A percentile compares a stretch with the other conserved stretches of the same genome.
Conservation (phyloP, 2,888 invertebrate genomes). For the Eurois occulta region DNA sequence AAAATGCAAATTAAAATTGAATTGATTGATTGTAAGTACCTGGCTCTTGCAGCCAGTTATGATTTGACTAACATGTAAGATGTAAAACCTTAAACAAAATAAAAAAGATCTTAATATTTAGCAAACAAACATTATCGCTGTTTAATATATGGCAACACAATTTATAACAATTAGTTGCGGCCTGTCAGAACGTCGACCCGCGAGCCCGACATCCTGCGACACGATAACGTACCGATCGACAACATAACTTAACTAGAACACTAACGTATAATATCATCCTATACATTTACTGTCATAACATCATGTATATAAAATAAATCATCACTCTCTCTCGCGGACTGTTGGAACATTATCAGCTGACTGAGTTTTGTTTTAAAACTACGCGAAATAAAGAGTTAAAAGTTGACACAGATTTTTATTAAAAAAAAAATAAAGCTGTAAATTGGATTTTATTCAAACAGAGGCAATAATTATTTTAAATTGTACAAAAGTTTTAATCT, state of each 20-base stretch:
- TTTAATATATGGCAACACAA: constrained; percentile 65
- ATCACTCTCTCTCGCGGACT: constrained; percentile 5
- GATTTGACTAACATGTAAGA: background rate
- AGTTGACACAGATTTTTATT: constrained; percentile 20
- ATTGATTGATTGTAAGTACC: background rate
- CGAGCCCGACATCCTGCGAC: constrained; percentile 83
- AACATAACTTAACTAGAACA: constrained; percentile 74
- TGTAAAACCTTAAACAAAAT: background rate
- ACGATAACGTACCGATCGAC: constrained; percentile 74
- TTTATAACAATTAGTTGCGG: constrained; percentile 85
- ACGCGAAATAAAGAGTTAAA: constrained; percentile 14
- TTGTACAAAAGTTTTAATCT: constrained; percentile 24
- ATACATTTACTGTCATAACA: constrained; percentile 30
- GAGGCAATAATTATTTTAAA: constrained; percentile 11
- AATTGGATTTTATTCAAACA: constrained; percentile 25
- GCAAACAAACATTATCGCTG: constrained; percentile 51
- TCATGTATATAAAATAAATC: constrained; percentile 24
- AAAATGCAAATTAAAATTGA: constrained; percentile 16
- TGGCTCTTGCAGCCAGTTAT: background rate
- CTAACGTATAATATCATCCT: constrained; percentile 51
- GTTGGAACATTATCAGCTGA: constrained; percentile 34
- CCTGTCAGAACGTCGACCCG: constrained; percentile 86
- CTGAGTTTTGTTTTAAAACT: constrained; percentile 37
- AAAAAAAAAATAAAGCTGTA: constrained; percentile 7
- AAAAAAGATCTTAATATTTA: constrained; percentile 32